Percentiles rank a stretch among this genome's conserved stretches.
Evolutionary conservation across 2,888 invertebrate species (phyloP).

Genomic region (Caprella mutica): DNA sequence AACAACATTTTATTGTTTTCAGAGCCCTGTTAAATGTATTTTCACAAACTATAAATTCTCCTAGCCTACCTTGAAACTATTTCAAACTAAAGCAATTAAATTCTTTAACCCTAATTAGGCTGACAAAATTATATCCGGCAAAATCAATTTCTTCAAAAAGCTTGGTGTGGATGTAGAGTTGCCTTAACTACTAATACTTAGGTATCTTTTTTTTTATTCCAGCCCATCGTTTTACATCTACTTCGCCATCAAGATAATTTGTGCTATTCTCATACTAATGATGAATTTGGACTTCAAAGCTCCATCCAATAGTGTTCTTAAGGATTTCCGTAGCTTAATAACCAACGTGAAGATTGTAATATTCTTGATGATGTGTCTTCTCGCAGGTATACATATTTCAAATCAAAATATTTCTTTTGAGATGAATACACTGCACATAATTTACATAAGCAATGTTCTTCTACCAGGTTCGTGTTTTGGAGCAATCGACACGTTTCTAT

Average conservation of each 20-base stretch:
- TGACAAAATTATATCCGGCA: too few species aligned
- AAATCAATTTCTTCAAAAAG: too few species aligned
- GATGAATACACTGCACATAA: not conserved
- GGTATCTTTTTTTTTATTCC: conserved; percentile 36
- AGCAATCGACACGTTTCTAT: conserved; percentile 67
- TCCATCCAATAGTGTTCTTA: conserved; percentile 56
- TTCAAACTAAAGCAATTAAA: too few species aligned
- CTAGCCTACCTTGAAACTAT: too few species aligned
- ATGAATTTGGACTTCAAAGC: conserved; percentile 65
- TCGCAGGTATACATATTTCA: not conserved
- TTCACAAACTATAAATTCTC: too few species aligned
- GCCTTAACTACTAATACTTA: not conserved
- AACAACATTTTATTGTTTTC: too few species aligned
- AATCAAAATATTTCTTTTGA: not conserved
- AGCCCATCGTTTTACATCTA: conserved; percentile 69
- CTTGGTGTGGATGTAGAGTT: not conserved
- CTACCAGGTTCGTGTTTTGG: conserved; percentile 61
- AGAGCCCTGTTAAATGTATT: too few species aligned
- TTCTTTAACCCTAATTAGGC: too few species aligned
- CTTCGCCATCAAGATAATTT: conserved; percentile 55
- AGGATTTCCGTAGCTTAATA: conserved; percentile 55
- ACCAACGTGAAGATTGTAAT: conserved; percentile 58
- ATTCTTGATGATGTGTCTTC: conserved; percentile 44
- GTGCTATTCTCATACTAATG: conserved; percentile 55
- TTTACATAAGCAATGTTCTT: not conserved